Percentiles rank a stretch among this genome's conserved stretches.
Evolutionary conservation across 2,113 vertebrate genomes (phyloP).

Genomic region (Sylvietta virens): DNA sequence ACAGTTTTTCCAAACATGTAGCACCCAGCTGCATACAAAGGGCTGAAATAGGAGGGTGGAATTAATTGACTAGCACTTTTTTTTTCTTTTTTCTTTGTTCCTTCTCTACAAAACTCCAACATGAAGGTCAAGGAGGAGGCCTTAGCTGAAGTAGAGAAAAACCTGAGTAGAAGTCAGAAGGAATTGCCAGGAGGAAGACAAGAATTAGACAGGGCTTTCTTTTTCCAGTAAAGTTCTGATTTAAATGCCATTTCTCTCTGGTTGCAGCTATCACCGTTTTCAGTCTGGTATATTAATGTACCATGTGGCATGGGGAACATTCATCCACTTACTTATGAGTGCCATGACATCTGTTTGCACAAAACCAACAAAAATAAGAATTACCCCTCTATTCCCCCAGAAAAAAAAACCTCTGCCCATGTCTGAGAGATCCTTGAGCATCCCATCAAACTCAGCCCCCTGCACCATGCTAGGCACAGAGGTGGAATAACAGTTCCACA

Average conservation of each 20-base stretch:
- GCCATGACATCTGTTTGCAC: background rate
- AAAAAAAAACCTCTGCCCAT: background rate
- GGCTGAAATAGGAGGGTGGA: background rate
- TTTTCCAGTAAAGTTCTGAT: background rate
- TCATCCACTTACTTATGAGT: background rate
- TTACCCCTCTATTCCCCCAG: too few species aligned
- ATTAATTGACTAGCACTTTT: background rate
- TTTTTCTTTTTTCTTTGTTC: background rate
- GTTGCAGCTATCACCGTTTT: background rate
- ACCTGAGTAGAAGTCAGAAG: background rate
- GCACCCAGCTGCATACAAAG: background rate
- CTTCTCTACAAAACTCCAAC: background rate
- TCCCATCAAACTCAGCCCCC: background rate
- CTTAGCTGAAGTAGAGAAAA: background rate
- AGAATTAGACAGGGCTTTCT: background rate
- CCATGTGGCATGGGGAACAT: rapidly evolving
- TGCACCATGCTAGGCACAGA: background rate
- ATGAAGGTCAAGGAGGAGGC: background rate
- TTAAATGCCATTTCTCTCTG: background rate
- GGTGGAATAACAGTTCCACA: background rate
- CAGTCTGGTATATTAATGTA: background rate
- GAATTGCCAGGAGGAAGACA: background rate
- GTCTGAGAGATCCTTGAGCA: background rate
- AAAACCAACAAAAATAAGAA: background rate
- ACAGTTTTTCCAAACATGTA: background rate